Evolutionary conservation across 2,888 invertebrate species (phyloP), one percentile per base, ranked within the genome.

Genomic region (Lithophane leautieri): DNA sequence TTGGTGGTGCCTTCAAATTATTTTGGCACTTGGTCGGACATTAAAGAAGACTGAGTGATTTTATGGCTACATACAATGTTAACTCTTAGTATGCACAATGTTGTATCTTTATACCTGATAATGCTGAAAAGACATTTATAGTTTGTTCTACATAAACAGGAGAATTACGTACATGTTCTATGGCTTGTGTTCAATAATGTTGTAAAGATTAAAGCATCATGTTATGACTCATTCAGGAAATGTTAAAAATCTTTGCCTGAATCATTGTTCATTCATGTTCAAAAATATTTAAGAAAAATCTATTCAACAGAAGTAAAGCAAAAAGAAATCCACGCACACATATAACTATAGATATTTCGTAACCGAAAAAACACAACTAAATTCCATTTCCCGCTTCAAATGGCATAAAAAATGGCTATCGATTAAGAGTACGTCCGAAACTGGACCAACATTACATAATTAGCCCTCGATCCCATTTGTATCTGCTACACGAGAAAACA

Each of bases 401-500:
- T 86, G 84, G 76, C 86, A 86, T 90, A 88, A 89, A 89, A 89
- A 85, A 90, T 89, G 81, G 79, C 85, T 87, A 90, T 88, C 89
- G 89, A 90, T 90, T 91, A 89, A 85, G 81, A 87, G 87, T 89
- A 85, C 84, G 85, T 83, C 86, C 80, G 88, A 89, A 91, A 90
- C 89, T 91, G 87, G 90, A 90, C 83, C 90, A 86, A 71, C 89
- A 88, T 91, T 92, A 91, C 91, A 90, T 92, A 92, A 92, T 92
- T 92, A 92, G 91, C 90, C 86, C 82, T 86, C 91, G 86, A 89
- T 88, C 86, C 88, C 87, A 92, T 91, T 92, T 90, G 90, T 91
- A 90, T 90, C 91, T 91, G 91, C 86, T 90, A 89, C 89, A 86
- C 88, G 89, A 81, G 90, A 91, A 90, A 92, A 91, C 91, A 90